phyloP scores from a whole-genome alignment of 2,113 vertebrate species.

The Leptocoma aspasia region DNA sequence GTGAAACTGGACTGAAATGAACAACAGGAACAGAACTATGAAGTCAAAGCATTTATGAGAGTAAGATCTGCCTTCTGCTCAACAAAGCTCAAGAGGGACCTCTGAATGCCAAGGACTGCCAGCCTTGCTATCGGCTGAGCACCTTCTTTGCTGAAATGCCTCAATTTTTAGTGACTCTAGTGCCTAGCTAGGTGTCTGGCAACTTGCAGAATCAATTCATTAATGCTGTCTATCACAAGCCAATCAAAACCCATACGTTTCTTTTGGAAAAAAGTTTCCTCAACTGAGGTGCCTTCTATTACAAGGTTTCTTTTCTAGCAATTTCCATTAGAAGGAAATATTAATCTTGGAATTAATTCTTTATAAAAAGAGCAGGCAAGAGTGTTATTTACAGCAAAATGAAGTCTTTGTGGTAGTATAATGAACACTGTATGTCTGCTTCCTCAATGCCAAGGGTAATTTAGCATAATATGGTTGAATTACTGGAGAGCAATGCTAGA shows the following conservation, averaged over 20 bases:
- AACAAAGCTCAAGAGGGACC: conserved; percentile 22
- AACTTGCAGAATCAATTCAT: conserved; percentile 40
- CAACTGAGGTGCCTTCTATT: conserved; percentile 68
- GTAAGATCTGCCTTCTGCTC: conserved; percentile 42
- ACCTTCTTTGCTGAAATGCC: not conserved
- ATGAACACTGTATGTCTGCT: conserved; percentile 67
- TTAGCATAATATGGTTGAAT: conserved; percentile 67
- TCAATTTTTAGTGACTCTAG: not conserved
- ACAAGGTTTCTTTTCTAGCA: conserved; percentile 57
- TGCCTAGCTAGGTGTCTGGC: not conserved
- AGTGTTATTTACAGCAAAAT: conserved; percentile 73
- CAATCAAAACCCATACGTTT: conserved; percentile 68
- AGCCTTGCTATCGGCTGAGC: not conserved
- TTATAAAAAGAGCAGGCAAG: conserved; percentile 72
- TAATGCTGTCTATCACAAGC: conserved; percentile 72
- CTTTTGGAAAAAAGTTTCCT: conserved; percentile 71
- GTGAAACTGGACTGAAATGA: conserved; percentile 32
- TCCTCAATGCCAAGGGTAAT: conserved; percentile 66
- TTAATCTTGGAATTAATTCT: conserved; percentile 75
- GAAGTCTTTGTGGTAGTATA: conserved; percentile 66
- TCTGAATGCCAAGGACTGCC: not conserved
- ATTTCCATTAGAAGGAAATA: conserved; percentile 74
- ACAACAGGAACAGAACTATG: not conserved
- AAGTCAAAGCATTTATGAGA: conserved; percentile 14
- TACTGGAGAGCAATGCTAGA: conserved; percentile 60